phyloP scores from a whole-genome alignment of 2,888 invertebrate species.

The Notodonta dromedarius region DNA sequence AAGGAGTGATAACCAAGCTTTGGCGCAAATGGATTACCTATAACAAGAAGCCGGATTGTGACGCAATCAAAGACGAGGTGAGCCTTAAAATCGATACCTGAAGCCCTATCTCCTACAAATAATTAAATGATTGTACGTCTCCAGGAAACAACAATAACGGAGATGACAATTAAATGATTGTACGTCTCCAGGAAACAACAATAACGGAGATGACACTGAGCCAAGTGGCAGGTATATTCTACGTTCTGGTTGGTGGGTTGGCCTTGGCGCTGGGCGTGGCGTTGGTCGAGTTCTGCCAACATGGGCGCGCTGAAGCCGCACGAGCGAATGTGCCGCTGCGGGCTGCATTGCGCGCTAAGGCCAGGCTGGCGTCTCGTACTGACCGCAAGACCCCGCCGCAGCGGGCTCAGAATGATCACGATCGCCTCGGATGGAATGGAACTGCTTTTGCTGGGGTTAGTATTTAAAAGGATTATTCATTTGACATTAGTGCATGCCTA shows the following conservation, averaged over 20 bases:
- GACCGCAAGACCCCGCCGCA: constrained; percentile 51
- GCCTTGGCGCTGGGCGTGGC: constrained; percentile 95
- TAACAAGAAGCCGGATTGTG: constrained; percentile 57
- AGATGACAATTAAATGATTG: too few species aligned
- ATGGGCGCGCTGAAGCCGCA: constrained; percentile 90
- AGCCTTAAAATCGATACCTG: constrained; percentile 12
- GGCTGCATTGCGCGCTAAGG: constrained; percentile 93
- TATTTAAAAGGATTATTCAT: constrained; percentile 9
- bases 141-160: constrained; percentile 91
- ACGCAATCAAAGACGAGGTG: constrained; percentile 55
- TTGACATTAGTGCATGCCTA: too few species aligned
- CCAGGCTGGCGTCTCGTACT: constrained; percentile 74
- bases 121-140: too few species aligned
- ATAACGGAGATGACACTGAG: constrained; percentile 95
- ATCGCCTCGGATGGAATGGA: constrained; percentile 73
- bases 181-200: constrained; percentile 86
- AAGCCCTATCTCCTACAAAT: background rate
- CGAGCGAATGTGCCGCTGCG: constrained; percentile 92
- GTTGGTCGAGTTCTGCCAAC: constrained; percentile 96
- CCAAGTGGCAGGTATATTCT: constrained; percentile 99
- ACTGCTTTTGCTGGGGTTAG: constrained; percentile 70
- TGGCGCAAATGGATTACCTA: constrained; percentile 94
- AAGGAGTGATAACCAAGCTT: constrained; percentile 94
- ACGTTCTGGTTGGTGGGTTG: constrained; percentile 97
- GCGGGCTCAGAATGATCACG: constrained; percentile 61